Evolutionary conservation across 2,113 vertebrate genomes (phyloP).

Genomic region (Grallaria varia): DNA sequence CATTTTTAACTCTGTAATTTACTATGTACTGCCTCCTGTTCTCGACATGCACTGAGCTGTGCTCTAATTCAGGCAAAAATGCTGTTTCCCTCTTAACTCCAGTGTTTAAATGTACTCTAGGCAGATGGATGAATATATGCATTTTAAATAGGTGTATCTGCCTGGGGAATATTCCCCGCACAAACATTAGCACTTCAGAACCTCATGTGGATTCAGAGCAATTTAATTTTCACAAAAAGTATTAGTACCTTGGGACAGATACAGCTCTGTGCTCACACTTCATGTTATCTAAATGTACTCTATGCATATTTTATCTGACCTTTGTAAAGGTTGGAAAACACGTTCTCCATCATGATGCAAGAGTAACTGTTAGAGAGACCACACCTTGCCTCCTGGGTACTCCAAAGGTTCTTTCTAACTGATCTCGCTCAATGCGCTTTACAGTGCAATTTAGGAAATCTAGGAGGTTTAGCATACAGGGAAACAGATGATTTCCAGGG

Average conservation of each 20-base stretch:
- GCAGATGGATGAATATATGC: constrained; percentile 27
- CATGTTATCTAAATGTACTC: constrained; percentile 1
- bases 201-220: constrained; percentile 27
- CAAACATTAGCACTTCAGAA: constrained; percentile 47
- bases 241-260: constrained; percentile 41
- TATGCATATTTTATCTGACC: constrained; percentile 50
- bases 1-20: constrained; percentile 11
- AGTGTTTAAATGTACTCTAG: neutral
- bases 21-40: neutral
- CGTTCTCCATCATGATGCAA: neutral
- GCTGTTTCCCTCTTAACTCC: constrained; percentile 19
- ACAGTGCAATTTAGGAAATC: neutral
- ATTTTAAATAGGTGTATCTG: constrained; percentile 42
- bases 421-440: neutral
- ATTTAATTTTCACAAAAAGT: constrained; percentile 43
- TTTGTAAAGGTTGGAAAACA: constrained; percentile 41
- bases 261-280: neutral
- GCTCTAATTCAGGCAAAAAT: constrained; percentile 13
- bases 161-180: neutral
- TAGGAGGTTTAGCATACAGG: neutral
- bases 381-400: neutral
- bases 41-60: neutral
- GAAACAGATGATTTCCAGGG: neutral
- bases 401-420: neutral
- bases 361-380: neutral